Conservation (phyloP, 1,140 invertebrate species). For the Orchesella cincta region DNA sequence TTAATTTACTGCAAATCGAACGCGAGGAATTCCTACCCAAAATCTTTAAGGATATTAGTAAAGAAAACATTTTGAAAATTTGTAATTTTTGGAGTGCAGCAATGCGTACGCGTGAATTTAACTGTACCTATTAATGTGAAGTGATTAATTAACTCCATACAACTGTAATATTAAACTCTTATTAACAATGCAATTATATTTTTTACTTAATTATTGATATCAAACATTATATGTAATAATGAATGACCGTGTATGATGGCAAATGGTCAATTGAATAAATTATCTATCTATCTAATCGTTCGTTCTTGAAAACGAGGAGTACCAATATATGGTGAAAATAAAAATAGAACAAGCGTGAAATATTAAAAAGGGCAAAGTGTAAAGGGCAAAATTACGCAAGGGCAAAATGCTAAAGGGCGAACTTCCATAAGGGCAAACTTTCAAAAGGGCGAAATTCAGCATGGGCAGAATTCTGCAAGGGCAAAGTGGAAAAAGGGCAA, state of each 20-base stretch:
- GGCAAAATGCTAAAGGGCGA: too few species aligned
- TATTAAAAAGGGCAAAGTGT: too few species aligned
- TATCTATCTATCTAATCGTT: neutral
- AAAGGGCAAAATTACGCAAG: too few species aligned
- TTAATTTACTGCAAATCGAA: neutral
- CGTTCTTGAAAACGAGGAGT: too few species aligned
- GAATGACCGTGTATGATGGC: neutral
- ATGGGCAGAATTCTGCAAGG: too few species aligned
- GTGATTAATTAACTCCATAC: neutral
- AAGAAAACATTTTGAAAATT: neutral
- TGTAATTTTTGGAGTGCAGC: neutral
- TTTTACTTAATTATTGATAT: neutral
- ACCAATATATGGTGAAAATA: too few species aligned
- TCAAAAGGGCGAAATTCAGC: too few species aligned
- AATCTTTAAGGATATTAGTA: neutral
- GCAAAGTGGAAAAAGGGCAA: too few species aligned
- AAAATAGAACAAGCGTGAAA: too few species aligned
- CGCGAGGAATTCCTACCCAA: neutral
- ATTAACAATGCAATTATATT: neutral
- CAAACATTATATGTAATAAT: neutral
- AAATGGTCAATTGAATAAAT: neutral
- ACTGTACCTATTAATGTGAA: too few species aligned
- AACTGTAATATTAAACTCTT: neutral
- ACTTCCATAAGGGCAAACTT: too few species aligned
- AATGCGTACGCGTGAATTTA: too few species aligned